Conservation (phyloP, 2,888 invertebrate genomes). For the Biston betularia region DNA sequence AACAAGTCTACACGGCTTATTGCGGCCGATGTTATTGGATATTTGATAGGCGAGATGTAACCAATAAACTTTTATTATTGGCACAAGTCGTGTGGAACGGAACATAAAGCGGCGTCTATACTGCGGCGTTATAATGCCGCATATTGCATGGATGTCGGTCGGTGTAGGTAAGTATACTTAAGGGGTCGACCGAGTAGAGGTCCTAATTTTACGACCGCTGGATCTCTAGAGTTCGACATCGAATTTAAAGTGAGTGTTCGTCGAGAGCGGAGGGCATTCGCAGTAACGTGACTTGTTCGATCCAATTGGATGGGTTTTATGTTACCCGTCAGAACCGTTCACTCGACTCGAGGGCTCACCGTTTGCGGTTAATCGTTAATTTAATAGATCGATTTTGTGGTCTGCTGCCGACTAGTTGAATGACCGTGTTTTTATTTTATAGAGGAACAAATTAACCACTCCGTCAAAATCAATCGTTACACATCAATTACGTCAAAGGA, state of each 20-base stretch:
- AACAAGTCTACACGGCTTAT: slow-evolving; percentile 67
- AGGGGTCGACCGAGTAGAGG: slow-evolving; percentile 53
- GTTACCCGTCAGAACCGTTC: slow-evolving; percentile 67
- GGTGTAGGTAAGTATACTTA: slow-evolving; percentile 37
- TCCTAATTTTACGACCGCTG: slow-evolving; percentile 80
- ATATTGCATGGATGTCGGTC: slow-evolving; percentile 34
- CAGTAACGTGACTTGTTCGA: slow-evolving; percentile 77
- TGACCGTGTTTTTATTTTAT: slow-evolving; percentile 31
- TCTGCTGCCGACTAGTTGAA: slow-evolving; percentile 53
- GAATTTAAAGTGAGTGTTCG: slow-evolving; percentile 80
- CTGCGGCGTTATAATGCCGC: slow-evolving; percentile 39
- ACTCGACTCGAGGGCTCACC: slow-evolving; percentile 60
- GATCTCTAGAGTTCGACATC: slow-evolving; percentile 74
- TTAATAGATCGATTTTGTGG: slow-evolving; percentile 72
- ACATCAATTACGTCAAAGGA: too few species aligned
- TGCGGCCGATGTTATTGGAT: slow-evolving; percentile 71
- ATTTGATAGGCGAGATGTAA: slow-evolving; percentile 75
- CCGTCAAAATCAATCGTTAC: slow-evolving; percentile 5
- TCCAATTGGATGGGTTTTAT: slow-evolving; percentile 81
- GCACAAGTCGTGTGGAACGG: slow-evolving; percentile 66
- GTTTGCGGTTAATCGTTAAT: slow-evolving; percentile 74
- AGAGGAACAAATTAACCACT: slow-evolving; percentile 24
- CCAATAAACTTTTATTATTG: slow-evolving; percentile 78
- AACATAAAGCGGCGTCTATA: slow-evolving; percentile 56
- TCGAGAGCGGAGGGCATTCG: slow-evolving; percentile 65